Conservation (phyloP, 1,140 invertebrate genomes). For the Trichonephila clavata region DNA sequence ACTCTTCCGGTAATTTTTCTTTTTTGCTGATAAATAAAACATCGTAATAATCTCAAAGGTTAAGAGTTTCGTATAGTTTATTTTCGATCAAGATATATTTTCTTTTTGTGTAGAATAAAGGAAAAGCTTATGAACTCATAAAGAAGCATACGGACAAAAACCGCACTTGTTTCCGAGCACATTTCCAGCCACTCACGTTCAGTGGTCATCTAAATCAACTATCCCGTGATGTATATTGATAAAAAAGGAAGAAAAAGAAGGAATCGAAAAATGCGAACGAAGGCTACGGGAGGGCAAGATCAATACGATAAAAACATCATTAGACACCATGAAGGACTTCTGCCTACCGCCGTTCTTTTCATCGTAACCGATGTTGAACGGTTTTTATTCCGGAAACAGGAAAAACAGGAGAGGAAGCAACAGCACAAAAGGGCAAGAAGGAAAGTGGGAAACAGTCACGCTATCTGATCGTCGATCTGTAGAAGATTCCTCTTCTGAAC, state of each 20-base stretch:
- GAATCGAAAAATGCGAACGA: not conserved
- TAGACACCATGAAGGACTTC: constrained; percentile 41
- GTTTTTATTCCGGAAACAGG: constrained; percentile 59
- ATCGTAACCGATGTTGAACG: constrained; percentile 59
- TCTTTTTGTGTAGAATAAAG: not conserved
- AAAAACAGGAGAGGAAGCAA: constrained; percentile 44
- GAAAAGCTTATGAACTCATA: not conserved
- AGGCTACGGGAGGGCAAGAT: not conserved
- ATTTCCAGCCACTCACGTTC: not conserved
- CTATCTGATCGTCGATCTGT: constrained; percentile 62
- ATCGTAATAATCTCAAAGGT: not conserved
- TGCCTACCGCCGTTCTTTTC: constrained; percentile 20
- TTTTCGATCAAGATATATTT: not conserved
- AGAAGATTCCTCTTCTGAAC: constrained; percentile 47
- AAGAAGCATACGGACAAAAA: not conserved
- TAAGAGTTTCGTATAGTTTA: constrained; percentile 4
- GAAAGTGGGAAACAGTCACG: constrained; percentile 45
- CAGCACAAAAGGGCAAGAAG: constrained; percentile 30
- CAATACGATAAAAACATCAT: constrained; percentile 59
- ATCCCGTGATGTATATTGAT: constrained; percentile 59
- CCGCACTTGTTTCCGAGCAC: not conserved
- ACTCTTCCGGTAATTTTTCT: too few relatives aligned
- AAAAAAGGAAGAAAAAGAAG: not conserved
- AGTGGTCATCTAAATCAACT: constrained; percentile 56
- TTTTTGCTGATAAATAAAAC: not conserved